Conservation (phyloP, 2,113 vertebrate genomes). For the Cacatua alba region DNA sequence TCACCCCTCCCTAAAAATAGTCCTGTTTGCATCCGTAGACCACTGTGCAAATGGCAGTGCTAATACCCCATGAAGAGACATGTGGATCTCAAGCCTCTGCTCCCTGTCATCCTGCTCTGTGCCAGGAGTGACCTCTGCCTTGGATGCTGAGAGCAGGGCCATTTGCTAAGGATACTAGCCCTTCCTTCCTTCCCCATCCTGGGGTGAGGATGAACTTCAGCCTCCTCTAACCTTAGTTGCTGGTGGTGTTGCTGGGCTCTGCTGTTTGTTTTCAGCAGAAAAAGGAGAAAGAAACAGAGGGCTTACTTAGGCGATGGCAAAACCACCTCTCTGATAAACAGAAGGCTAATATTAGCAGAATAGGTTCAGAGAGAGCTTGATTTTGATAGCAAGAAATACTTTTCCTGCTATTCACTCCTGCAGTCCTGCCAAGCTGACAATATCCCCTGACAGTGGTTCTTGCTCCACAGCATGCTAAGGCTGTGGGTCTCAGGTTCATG, state of each 20-base stretch:
- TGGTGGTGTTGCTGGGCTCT: background rate
- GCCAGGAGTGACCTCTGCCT: background rate
- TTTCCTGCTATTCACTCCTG: background rate
- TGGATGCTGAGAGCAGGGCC: rapidly evolving
- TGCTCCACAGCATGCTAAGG: background rate
- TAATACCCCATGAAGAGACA: background rate
- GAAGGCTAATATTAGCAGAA: background rate
- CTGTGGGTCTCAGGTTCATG: background rate
- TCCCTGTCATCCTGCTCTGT: background rate
- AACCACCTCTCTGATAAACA: background rate
- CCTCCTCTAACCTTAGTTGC: background rate
- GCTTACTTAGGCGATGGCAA: background rate
- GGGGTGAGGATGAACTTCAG: background rate
- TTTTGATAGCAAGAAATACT: background rate
- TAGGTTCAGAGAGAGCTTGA: background rate
- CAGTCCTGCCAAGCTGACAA: background rate
- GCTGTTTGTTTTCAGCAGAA: background rate
- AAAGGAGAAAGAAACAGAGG: background rate
- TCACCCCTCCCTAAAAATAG: background rate
- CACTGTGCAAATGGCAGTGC: background rate
- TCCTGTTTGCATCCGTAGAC: background rate
- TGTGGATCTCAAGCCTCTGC: rapidly evolving
- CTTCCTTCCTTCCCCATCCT: background rate
- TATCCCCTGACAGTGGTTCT: background rate
- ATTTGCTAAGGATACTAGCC: background rate